Evolutionary conservation across 1,140 invertebrate genomes (phyloP).

Genomic region (Daktulosphaira vitifoliae): DNA sequence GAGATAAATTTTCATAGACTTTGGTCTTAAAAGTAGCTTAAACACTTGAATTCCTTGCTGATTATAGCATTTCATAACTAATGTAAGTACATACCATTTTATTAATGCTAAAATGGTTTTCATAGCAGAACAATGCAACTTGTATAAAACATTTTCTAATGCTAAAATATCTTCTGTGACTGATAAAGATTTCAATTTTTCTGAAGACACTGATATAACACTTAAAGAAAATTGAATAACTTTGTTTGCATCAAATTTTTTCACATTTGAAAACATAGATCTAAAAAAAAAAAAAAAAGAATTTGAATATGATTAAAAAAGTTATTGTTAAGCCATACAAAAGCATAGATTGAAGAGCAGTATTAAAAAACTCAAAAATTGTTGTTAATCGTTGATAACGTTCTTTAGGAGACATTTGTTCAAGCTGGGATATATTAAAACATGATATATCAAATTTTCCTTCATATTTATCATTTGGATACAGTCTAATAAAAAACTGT

Average conservation of each 20-base stretch:
- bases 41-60: no score
- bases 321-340: neutral
- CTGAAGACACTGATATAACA: constrained; percentile 15
- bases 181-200: constrained; percentile 2
- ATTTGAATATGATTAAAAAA: no score
- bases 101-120: constrained; percentile 27
- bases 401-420: constrained; percentile 15
- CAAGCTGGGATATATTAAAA: constrained; percentile 16
- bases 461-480: neutral
- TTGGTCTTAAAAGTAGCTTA: no score
- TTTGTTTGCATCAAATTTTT: constrained; percentile 19
- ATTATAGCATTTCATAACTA: no score
- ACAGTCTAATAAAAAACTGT: neutral
- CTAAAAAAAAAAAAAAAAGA: neutral
- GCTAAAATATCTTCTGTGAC: constrained; percentile 10
- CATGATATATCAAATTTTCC: constrained; percentile 7
- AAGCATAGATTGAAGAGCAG: constrained; percentile 16
- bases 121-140: constrained; percentile 11
- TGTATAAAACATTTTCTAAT: constrained; percentile 14
- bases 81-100: no score
- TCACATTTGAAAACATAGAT: constrained; percentile 12
- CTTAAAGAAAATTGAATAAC: constrained; percentile 1
- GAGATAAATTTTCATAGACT: no score
- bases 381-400: constrained; percentile 19
- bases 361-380: constrained; percentile 22